phyloP scores from a whole-genome alignment of 2,888 invertebrate genomes.

The Mellilla xanthometata region DNA sequence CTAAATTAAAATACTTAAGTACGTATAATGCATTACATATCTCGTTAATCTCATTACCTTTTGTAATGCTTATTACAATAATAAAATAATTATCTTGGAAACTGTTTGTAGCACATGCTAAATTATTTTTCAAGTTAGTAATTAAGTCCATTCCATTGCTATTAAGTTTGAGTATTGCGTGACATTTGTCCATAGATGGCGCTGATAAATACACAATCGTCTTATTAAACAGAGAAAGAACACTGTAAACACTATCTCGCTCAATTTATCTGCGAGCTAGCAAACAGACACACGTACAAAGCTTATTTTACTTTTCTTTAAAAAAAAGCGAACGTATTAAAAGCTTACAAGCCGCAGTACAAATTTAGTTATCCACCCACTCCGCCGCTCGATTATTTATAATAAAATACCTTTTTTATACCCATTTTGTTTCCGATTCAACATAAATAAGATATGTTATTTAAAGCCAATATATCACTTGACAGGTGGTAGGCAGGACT shows the following conservation, averaged over 20 bases:
- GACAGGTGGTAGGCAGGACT: conserved; percentile 78
- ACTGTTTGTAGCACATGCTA: too few relatives aligned
- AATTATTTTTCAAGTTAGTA: too few relatives aligned
- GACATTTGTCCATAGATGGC: conserved; percentile 25
- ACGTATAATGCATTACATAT: too few relatives aligned
- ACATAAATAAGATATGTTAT: conserved; percentile 84
- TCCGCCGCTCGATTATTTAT: conserved; percentile 69
- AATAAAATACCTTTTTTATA: conserved; percentile 72
- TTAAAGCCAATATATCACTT: conserved; percentile 82
- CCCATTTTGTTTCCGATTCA: conserved; percentile 80
- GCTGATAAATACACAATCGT: conserved; percentile 39
- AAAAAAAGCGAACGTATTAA: too few relatives aligned
- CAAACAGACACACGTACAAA: conserved; percentile 46
- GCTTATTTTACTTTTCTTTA: not conserved
- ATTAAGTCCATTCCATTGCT: not conserved
- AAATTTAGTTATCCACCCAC: conserved; percentile 80
- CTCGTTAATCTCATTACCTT: too few relatives aligned
- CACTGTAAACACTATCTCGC: conserved; percentile 50
- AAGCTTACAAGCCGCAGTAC: conserved; percentile 62
- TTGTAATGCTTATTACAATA: too few relatives aligned
- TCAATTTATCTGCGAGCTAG: conserved; percentile 65
- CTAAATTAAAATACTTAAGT: too few relatives aligned
- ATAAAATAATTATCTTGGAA: too few relatives aligned
- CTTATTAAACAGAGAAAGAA: conserved; percentile 60
- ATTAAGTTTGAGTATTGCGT: conserved; percentile 12